Base-by-base conservation (phyloP, 2,797 vertebrate genomes). In the Novumbra hubbsi region DNA sequence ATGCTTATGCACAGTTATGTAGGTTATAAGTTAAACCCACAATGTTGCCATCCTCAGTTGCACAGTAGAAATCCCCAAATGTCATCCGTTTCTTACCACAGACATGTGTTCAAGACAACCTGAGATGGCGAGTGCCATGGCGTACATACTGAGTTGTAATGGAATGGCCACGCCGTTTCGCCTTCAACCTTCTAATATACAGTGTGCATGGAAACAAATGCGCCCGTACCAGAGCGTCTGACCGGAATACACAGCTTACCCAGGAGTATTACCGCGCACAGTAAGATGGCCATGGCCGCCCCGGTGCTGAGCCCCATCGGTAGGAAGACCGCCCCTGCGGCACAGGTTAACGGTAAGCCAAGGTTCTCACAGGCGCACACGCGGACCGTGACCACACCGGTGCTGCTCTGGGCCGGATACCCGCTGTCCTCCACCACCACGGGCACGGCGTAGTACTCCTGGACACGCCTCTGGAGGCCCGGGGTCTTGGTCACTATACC, bases 361-460 rank as follows among this genome's bases (percentile, higher is more conserved):
- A 92, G 93, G 8, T 88, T 85, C 76, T 93, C 92, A 60, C 97
- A 98, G 85, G 94, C 91, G 78, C 97, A 98, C 73, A 98, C 96
- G 48, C 90, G 93, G 75, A 98, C 93, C 1, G 95, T 95, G 90
- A 98, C 85, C 15, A 96, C 98, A 76, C 92, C 93, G 5, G 97
- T 98, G 90, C 96, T 97, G 92, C 95, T 98, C 88, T 94, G 96
- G 41, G 95, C 91, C 1, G 96, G 97, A 32, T 96, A 96, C 50
- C 95, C 97, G 38, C 96, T 95, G 77, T 98, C 97, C 84, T 97
- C 96, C 71, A 98, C 95, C 73, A 97, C 91, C 24, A 98, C 79
- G 0, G 95, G 95, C 24, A 98, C 93, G n/a, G 94, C 83, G 60
- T 96, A 96, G 4, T 94, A 48, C 21, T 96, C 95, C 81, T 95